Conservation (phyloP, 92 coral and sea anemone species). For the Galaxea fascicularis region DNA sequence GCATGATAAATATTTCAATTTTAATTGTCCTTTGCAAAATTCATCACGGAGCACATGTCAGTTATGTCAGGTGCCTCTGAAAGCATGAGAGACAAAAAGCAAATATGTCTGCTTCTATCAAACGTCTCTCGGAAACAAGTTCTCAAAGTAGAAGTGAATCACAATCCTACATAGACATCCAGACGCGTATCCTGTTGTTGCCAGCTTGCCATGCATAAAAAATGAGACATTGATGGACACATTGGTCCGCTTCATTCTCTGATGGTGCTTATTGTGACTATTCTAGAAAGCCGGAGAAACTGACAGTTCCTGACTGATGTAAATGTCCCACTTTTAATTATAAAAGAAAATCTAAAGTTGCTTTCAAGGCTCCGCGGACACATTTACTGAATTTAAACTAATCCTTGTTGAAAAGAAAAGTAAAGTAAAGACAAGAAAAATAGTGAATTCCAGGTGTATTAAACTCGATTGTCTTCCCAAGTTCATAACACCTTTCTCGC, state of each 20-base stretch:
- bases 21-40: conserved; percentile 35
- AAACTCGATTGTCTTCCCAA: not conserved
- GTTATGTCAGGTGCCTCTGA: conserved; percentile 28
- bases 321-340: conserved; percentile 28
- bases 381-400: not conserved
- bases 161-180: conserved; percentile 14
- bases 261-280: conserved; percentile 11
- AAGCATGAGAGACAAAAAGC: conserved; percentile 12
- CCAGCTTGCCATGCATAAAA: conserved; percentile 11
- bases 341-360: conserved; percentile 19
- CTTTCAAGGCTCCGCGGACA: not conserved
- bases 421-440: not conserved
- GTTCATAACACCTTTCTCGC: too few relatives aligned
- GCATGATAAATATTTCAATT: conserved; percentile 18
- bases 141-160: conserved; percentile 10
- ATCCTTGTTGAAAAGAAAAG: not conserved
- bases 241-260: conserved; percentile 4
- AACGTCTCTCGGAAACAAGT: conserved; percentile 45
- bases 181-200: conserved; percentile 38
- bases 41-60: conserved; percentile 48
- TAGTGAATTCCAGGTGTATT: not conserved
- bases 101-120: conserved; percentile 22
- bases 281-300: not conserved
- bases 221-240: conserved; percentile 27
- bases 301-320: conserved; percentile 33